Percentiles rank a stretch among this genome's conserved stretches.
phyloP scores from a whole-genome alignment of 2,888 invertebrate genomes.

The Trissoscelio sp. region DNA sequence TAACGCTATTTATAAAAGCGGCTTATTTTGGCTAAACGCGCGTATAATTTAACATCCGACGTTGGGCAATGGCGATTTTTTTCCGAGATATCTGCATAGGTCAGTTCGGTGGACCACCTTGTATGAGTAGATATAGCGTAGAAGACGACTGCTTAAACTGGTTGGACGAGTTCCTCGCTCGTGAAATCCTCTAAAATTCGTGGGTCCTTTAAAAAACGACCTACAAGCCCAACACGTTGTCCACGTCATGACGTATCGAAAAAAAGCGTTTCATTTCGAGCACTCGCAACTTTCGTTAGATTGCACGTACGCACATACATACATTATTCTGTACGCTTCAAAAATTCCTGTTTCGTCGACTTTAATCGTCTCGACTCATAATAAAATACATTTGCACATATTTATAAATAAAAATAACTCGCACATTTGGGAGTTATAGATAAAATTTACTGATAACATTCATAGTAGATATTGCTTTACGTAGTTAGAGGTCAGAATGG shows the following conservation, averaged over 20 bases:
- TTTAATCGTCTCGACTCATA: background rate
- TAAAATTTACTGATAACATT: slow-evolving; percentile 9
- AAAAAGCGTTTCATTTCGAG: slow-evolving; percentile 54
- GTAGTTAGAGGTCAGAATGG: slow-evolving; percentile 24
- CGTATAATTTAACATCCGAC: slow-evolving; percentile 40
- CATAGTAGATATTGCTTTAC: slow-evolving; percentile 15
- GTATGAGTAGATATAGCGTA: slow-evolving; percentile 66
- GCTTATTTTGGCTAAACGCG: background rate
- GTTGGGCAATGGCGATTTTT: slow-evolving; percentile 59
- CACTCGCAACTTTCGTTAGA: slow-evolving; percentile 63
- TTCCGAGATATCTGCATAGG: slow-evolving; percentile 66
- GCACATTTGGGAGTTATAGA: slow-evolving; percentile 3
- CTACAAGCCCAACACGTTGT: slow-evolving; percentile 60
- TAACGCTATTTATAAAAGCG: slow-evolving; percentile 16
- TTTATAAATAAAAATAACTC: slow-evolving; percentile 1
- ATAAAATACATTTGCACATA: too few species aligned
- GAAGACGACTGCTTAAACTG: slow-evolving; percentile 68
- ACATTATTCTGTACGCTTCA: slow-evolving; percentile 29
- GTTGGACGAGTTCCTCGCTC: slow-evolving; percentile 67
- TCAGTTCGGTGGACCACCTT: slow-evolving; percentile 70
- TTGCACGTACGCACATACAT: slow-evolving; percentile 5
- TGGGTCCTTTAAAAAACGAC: slow-evolving; percentile 69
- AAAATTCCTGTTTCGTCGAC: slow-evolving; percentile 19
- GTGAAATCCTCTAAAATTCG: slow-evolving; percentile 67
- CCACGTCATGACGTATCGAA: slow-evolving; percentile 65